Evolutionary conservation across 2,888 invertebrate species (phyloP), one percentile per base, ranked within the genome.

Genomic region (Dichetophora obliterata): DNA sequence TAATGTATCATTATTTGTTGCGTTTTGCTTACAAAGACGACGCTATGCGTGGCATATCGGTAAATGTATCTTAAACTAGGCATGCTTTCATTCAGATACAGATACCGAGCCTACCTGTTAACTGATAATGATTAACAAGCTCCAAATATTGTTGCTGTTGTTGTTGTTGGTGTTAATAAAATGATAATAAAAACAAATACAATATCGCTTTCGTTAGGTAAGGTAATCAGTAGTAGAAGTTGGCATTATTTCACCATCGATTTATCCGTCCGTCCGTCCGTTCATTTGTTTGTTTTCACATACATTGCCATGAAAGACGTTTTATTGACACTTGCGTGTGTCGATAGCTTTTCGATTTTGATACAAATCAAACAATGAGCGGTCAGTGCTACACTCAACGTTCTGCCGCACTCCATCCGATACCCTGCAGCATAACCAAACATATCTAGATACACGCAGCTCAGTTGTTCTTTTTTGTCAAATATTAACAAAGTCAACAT

Each of bases 51-150:
- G 43, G 43, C 43, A 43, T 43, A 43, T 43, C 11, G 11, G 14
- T 43, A 43, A 11, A 43, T 11, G 11, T 43, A 43, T 43, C 11
- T 43, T 43, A 11, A 43, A 43, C 43, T 1, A 6, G 43, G 43
- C 43, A 43, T 43, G 43, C 43, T 11, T 43, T 14, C 8, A n/a
- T 54, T 19, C 22, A 19, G 22, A 22, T 54, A 54, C 22, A 52
- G 52, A 52, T 52, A 52, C 52, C 9, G 19, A 5, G 19, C 11
- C 19, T 66, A 22, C 68, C 68, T 68, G 68, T 68, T 68, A 50
- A 50, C 68, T 68, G 68, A 68, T 68, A 68, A 68, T 68, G 68
- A 68, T 68, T 68, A 68, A 68, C 68, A 68, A 50, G 68, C 24
- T 66, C 66, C 37, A 66, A 66, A 66, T 66, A 22, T 50, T 69